Conservation (phyloP, 1,140 invertebrate species). For the Penaeus japonicus region DNA sequence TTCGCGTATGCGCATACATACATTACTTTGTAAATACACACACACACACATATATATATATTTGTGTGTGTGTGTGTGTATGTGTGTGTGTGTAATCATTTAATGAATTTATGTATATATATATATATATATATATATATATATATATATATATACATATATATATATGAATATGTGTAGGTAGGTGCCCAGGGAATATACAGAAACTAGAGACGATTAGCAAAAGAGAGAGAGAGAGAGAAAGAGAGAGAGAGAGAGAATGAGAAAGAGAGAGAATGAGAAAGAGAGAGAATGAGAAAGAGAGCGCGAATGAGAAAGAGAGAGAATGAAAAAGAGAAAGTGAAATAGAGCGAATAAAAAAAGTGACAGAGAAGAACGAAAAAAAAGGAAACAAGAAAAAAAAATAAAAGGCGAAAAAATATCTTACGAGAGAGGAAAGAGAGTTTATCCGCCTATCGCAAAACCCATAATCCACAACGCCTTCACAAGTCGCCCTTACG, state of each 20-base stretch:
- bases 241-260: slow-evolving; percentile 6
- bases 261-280: background rate
- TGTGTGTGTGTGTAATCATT: background rate
- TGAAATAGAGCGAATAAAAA: slow-evolving; percentile 2
- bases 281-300: background rate
- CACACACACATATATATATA: background rate
- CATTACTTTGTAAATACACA: background rate
- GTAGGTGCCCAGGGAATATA: background rate
- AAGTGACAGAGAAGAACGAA: background rate
- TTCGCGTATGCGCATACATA: background rate
- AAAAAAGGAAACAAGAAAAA: background rate
- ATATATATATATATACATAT: background rate
- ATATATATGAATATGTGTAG: background rate
- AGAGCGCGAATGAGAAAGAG: background rate
- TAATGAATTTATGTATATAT: background rate
- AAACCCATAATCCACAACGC: no score
- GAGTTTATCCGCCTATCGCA: no score
- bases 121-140: background rate
- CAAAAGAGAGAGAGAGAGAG: background rate
- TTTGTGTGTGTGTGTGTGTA: no score
- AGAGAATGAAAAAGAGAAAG: slow-evolving; percentile 6
- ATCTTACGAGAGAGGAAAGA: no score
- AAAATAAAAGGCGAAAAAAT: no score
- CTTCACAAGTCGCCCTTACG: no score
- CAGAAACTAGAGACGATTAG: background rate